phyloP scores from a whole-genome alignment of 2,888 invertebrate genomes.

The Crossocerus cetratus region DNA sequence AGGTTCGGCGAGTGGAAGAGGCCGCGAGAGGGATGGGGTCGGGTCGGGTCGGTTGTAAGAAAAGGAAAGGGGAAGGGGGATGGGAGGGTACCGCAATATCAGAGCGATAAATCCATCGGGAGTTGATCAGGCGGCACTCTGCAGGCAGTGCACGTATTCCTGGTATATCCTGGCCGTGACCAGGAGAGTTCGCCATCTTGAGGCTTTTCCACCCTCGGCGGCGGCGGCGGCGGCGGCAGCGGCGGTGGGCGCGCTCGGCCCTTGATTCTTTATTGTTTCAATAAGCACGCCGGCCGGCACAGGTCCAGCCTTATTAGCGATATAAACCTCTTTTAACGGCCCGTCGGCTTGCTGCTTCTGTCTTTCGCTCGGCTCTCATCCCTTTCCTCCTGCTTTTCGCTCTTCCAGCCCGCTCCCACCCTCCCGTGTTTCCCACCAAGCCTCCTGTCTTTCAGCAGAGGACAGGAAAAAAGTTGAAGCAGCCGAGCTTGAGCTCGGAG shows the following conservation, averaged over 20 bases:
- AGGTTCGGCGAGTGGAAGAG: background rate
- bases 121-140: constrained; percentile 68
- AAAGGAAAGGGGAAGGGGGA: constrained; percentile 26
- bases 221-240: no score
- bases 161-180: constrained; percentile 64
- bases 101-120: constrained; percentile 72
- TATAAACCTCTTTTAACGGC: constrained; percentile 76
- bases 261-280: constrained; percentile 77
- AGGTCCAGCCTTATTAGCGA: constrained; percentile 76
- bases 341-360: constrained; percentile 54
- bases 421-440: background rate
- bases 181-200: constrained; percentile 66
- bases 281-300: constrained; percentile 70
- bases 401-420: background rate
- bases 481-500: constrained; percentile 40
- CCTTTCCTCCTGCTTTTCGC: constrained; percentile 4
- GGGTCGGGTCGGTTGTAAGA: background rate
- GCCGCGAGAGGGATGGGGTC: constrained; percentile 18
- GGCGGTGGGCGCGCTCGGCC: constrained; percentile 27
- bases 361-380: constrained; percentile 24
- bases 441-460: no score
- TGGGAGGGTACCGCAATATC: constrained; percentile 71
- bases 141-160: constrained; percentile 72
- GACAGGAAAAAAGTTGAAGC: constrained; percentile 24
- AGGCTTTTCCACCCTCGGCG: constrained; percentile 53